Evolutionary conservation across 2,113 vertebrate genomes (phyloP).

Genomic region (Oreochromis niloticus): DNA sequence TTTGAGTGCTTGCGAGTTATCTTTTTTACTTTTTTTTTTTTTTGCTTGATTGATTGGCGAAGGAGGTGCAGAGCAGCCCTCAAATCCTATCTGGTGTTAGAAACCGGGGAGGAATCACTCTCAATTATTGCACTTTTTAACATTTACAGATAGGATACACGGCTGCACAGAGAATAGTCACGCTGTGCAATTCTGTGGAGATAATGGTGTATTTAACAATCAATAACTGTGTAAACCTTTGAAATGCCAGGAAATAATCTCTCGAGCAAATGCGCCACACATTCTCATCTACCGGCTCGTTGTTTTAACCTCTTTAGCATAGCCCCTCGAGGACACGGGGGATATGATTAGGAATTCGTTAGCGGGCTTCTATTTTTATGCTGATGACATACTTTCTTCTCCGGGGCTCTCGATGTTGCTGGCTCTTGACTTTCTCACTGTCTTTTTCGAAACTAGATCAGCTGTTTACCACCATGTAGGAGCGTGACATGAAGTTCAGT

Average conservation of each 20-base stretch:
- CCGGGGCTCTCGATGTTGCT: slow-evolving; percentile 63
- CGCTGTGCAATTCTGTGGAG: slow-evolving; percentile 14
- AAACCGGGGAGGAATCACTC: slow-evolving; percentile 11
- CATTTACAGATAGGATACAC: slow-evolving; percentile 40
- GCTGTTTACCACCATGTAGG: slow-evolving; percentile 62
- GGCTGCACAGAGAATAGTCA: slow-evolving; percentile 30
- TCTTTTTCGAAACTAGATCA: slow-evolving; percentile 72
- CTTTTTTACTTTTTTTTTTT: neutral
- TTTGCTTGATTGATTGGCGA: slow-evolving; percentile 31
- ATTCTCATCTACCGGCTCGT: slow-evolving; percentile 68
- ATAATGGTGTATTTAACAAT: slow-evolving; percentile 58
- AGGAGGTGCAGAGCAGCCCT: neutral
- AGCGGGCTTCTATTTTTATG: slow-evolving; percentile 78
- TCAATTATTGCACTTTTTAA: slow-evolving; percentile 44
- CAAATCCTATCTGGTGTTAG: neutral
- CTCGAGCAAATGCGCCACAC: slow-evolving; percentile 65
- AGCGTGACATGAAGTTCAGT: slow-evolving; percentile 55
- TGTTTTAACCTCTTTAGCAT: slow-evolving; percentile 73
- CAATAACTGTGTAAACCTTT: slow-evolving; percentile 53
- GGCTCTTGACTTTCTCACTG: slow-evolving; percentile 72
- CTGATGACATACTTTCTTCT: slow-evolving; percentile 80
- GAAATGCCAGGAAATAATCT: slow-evolving; percentile 69
- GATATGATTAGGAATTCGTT: slow-evolving; percentile 80
- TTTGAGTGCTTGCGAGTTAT: slow-evolving; percentile 39
- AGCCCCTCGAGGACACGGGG: slow-evolving; percentile 69